Base-by-base conservation (phyloP, 2,113 vertebrate species). In the Neoarius graeffei region DNA sequence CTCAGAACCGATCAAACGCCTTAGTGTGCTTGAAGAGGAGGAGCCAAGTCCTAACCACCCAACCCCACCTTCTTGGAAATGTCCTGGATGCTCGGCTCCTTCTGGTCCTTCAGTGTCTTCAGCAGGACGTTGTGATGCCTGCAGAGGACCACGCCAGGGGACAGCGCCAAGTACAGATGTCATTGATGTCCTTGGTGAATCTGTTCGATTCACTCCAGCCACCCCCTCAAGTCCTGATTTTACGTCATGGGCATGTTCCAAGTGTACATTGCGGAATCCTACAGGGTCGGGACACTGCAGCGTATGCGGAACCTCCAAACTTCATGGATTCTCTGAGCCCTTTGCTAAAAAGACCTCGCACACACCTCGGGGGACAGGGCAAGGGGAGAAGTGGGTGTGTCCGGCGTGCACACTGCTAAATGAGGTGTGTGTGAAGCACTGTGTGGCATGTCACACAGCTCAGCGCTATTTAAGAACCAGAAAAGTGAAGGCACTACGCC, bases 171-270 rank as follows among this genome's bases (percentile, higher is more conserved):
- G 95, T 0, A 89, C 96, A 0, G 98, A 98, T 89, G 91, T 97
- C 89, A 99, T 99, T 3, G 97, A 98, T 84, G 92, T 99, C 52
- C 93, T 96, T 0, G 97, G 97, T 0, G 98, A 99, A 91, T 94
- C 96, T 0, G 98, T 99, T 91, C 96, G 98, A 20, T 99, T 97
- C 91, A 98, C 97, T 0, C 98, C 98, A 0, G 97, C 96, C 48
- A 97, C 97, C 91, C 97, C 98, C 9, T 98, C 98, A 76, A 99
- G 97, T 92, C 97, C 97, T 0, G 98, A 99, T 94, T 99, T 99
- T 89, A 97, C 96, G 91, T 98, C 96, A 30, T 99, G 98, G 98
- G 94, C 96, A 0, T 99, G 98, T 25, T 98, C 97, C 85, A 98
- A 97, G 92, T 99, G 98, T 93, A 99, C 98, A 0, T 93, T 99